Conservation (phyloP, 2,888 invertebrate species). For the Aphelenchoides bicaudatus region DNA sequence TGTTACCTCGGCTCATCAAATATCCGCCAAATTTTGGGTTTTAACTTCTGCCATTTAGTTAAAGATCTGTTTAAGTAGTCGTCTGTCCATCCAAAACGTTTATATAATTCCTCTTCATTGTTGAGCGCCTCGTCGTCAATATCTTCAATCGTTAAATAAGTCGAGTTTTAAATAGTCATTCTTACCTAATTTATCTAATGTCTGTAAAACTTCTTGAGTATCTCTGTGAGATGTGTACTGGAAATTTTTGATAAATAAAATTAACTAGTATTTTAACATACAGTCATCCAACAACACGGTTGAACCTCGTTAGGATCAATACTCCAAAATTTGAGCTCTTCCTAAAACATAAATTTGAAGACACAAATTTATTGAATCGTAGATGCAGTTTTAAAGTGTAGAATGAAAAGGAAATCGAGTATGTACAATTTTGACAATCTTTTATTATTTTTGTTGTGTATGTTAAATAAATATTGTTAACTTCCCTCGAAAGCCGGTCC, state of each 20-base stretch:
- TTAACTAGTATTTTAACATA: constrained; percentile 5
- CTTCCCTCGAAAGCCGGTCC: constrained; percentile 98
- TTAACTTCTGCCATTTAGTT: constrained; percentile 81
- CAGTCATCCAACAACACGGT: constrained; percentile 87
- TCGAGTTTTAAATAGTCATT: too few relatives aligned
- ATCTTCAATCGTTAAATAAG: too few relatives aligned
- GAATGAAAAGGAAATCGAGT: too few relatives aligned
- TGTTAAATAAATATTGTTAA: too few relatives aligned
- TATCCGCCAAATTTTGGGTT: constrained; percentile 96
- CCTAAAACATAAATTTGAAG: too few relatives aligned
- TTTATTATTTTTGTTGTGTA: neutral
- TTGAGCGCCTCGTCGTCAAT: constrained; percentile 49
- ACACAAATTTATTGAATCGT: too few relatives aligned
- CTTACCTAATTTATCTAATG: too few relatives aligned
- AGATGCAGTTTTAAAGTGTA: too few relatives aligned
- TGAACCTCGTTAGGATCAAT: constrained; percentile 87
- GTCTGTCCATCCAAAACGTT: constrained; percentile 95
- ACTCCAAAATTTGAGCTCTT: constrained; percentile 72
- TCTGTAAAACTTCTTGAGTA: constrained; percentile 66
- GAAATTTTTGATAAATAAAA: too few relatives aligned
- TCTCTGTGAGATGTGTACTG: constrained; percentile 71
- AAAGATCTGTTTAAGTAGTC: constrained; percentile 80
- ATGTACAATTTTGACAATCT: too few relatives aligned
- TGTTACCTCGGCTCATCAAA: constrained; percentile 99
- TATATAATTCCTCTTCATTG: constrained; percentile 61